Percentiles rank a stretch among this genome's conserved stretches.
Conservation (phyloP, 2,888 invertebrate species). For the Endotricha flammealis region DNA sequence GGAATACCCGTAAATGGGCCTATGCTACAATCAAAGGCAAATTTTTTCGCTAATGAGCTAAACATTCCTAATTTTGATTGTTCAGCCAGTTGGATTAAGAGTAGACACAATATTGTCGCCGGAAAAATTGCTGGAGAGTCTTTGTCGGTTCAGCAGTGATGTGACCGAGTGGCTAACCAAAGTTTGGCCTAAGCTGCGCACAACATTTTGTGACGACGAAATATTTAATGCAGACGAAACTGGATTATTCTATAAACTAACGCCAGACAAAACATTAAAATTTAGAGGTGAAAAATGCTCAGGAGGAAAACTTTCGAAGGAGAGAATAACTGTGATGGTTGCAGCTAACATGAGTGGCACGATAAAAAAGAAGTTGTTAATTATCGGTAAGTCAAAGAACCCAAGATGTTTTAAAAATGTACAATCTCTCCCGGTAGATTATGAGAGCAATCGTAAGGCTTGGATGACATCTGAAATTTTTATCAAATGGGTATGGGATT, state of each 20-base stretch:
- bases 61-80: constrained; percentile 20
- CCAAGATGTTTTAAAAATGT: constrained; percentile 33
- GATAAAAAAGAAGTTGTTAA: constrained; percentile 20
- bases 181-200: constrained; percentile 17
- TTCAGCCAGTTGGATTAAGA: constrained; percentile 24
- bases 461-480: constrained; percentile 38
- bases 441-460: constrained; percentile 28
- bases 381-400: constrained; percentile 21
- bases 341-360: constrained; percentile 24
- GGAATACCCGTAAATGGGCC: constrained; percentile 20
- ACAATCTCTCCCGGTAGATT: constrained; percentile 16
- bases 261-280: constrained; percentile 18
- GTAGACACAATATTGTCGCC: no score
- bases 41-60: no score
- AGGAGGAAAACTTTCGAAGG: constrained; percentile 21
- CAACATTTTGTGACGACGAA: constrained; percentile 22
- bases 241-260: constrained; percentile 23
- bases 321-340: constrained; percentile 22
- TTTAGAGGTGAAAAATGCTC: constrained; percentile 22
- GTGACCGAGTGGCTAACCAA: constrained; percentile 18
- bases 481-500: constrained; percentile 20
- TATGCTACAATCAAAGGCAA: constrained; percentile 19
- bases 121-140: no score
- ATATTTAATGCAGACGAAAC: constrained; percentile 28
- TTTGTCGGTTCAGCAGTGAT: constrained; percentile 19